Evolutionary conservation across 2,797 vertebrate species (phyloP).

Genomic region (Mastacembelus armatus): DNA sequence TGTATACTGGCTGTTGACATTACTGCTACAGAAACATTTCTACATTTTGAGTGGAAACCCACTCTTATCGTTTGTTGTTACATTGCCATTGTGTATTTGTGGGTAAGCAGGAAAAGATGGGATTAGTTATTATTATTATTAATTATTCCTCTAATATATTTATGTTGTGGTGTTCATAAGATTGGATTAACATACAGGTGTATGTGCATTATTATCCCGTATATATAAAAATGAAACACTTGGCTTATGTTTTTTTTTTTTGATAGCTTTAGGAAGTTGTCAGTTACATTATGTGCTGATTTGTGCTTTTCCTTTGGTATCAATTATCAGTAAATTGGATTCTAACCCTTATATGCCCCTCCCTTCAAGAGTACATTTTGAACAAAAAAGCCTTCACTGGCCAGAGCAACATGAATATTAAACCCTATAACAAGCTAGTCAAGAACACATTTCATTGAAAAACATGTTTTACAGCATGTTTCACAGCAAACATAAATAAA

Average conservation of each 20-base stretch:
- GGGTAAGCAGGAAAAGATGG: neutral
- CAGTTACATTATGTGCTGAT: neutral
- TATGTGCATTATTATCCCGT: neutral
- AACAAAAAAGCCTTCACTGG: too few relatives aligned
- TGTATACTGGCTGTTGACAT: neutral
- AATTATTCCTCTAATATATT: too few relatives aligned
- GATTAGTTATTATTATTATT: neutral
- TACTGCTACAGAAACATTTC: neutral
- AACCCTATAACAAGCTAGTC: neutral
- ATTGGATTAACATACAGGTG: neutral
- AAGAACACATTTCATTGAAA: constrained; percentile 15
- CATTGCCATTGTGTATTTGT: neutral
- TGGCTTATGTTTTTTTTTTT: neutral
- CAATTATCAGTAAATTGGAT: neutral
- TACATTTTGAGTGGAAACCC: neutral
- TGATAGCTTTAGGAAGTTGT: neutral
- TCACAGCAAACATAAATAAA: constrained; percentile 33
- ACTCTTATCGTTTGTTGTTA: neutral
- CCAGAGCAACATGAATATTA: too few relatives aligned
- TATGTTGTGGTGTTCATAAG: too few relatives aligned
- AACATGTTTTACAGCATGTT: constrained; percentile 2
- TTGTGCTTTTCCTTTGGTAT: neutral
- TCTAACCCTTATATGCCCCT: neutral
- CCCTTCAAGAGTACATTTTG: too few relatives aligned
- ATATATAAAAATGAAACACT: constrained; percentile 6